Percentiles rank a stretch among this genome's conserved stretches.
Conservation (phyloP, 1,140 invertebrate genomes). For the Triops cancriformis region DNA sequence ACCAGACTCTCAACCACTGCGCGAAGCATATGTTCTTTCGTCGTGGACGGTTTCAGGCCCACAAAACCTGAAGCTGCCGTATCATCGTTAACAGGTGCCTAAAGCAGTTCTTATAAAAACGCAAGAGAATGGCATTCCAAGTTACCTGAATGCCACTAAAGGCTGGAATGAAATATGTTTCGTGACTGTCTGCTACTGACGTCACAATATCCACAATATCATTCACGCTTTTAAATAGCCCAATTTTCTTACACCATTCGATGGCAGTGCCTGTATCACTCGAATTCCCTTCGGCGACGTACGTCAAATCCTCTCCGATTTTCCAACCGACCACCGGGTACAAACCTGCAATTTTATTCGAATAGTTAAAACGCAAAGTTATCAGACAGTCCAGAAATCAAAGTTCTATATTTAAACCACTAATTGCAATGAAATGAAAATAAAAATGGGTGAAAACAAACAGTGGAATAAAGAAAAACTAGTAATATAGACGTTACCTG, state of each 20-base stretch:
- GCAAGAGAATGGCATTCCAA: conserved; percentile 22
- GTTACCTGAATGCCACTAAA: conserved; percentile 80
- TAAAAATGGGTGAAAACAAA: too few relatives aligned
- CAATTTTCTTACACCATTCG: conserved; percentile 70
- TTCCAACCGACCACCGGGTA: conserved; percentile 83
- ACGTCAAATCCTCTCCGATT: conserved; percentile 50
- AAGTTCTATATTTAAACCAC: too few relatives aligned
- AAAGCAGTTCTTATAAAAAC: conserved; percentile 31
- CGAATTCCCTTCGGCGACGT: conserved; percentile 72
- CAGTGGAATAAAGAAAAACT: too few relatives aligned
- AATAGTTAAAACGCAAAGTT: too few relatives aligned
- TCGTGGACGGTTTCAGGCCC: conserved; percentile 70
- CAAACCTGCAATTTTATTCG: conserved; percentile 54
- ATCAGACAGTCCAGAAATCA: conserved; percentile 14
- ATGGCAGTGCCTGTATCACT: conserved; percentile 82
- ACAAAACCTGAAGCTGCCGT: conserved; percentile 72
- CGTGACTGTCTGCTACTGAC: conserved; percentile 62
- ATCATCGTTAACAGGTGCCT: conserved; percentile 82
- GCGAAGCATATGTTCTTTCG: conserved; percentile 65
- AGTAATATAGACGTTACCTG: too few relatives aligned
- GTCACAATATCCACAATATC: conserved; percentile 61
- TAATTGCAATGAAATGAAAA: not conserved
- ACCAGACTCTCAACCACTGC: conserved; percentile 79
- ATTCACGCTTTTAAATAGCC: conserved; percentile 57
- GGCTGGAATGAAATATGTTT: conserved; percentile 82